Base-by-base conservation (phyloP, 2,888 invertebrate species). In the Diachrysia chrysitis region DNA sequence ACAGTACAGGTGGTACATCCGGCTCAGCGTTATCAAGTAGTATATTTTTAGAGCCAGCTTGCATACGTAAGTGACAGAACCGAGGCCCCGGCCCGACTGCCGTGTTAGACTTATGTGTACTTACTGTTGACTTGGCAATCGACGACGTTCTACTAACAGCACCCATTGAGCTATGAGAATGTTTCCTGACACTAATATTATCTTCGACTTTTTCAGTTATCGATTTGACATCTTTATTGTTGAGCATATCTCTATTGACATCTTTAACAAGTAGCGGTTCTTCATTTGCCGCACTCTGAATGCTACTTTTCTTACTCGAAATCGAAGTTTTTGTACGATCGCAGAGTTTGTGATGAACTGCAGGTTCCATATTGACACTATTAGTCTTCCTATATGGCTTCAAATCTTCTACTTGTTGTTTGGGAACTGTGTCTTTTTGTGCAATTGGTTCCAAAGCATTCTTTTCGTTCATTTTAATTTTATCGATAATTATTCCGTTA, bases 31-130 rank as follows among this genome's bases (percentile, higher is more conserved):
- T 98, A 89, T 98, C 98, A 25, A 98, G 92, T 6, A 98, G 92
- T 82, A 98, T 97, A 87, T 98, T 98, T 86, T 97, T 97, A 14
- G 97, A 97, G 7, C 97, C 97, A 7, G 97, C 97, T 83, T 97
- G 97, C 83, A 98, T 96, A 46, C 97, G 96, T 85, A 98, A 96
- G 61, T 98, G 97, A 84, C 98, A 98, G 82, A 97, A 96, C 73
- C 98, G 95, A 1, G 98, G 97, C 0, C 97, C 97, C 14, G 95
- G 95, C 1, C 95, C 95, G 0, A 95, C 95, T 83, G 94, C 94
- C 17, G 91, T 92, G 68, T 92, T 94, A 55, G 95, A 95, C 81
- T 94, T 95, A 65, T 95, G 95, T 46, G 94, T 94, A 79, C 95
- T 95, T 16, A 95, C 93, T 54, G 95, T 95, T 17, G 95, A 95